Conservation (phyloP, 35 echinoderm and acorn worm species). For the Holothuria glaberrima region DNA sequence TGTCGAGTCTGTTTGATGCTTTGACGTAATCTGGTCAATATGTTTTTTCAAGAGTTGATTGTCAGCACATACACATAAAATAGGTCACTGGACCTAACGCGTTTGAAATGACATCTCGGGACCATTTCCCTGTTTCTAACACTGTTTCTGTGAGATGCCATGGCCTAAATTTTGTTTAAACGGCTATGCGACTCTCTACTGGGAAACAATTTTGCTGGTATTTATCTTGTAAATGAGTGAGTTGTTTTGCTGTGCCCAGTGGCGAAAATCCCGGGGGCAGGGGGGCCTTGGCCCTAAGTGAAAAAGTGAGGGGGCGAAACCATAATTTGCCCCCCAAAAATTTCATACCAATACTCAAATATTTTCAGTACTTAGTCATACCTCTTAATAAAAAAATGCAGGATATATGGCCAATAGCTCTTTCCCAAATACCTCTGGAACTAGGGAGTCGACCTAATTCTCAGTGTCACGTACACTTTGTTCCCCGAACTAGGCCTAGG, state of each 20-base stretch:
- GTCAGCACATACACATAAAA: background rate
- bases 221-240: background rate
- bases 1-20: background rate
- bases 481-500: too few species aligned
- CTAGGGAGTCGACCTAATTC: too few species aligned
- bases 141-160: background rate
- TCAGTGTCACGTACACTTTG: too few species aligned
- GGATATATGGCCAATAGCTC: too few species aligned
- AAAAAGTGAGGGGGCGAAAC: too few species aligned
- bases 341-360: too few species aligned
- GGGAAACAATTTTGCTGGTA: background rate
- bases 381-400: too few species aligned
- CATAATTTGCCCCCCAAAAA: too few species aligned
- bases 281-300: too few species aligned
- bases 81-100: conserved; percentile 12
- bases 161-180: background rate
- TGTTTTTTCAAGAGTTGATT: conserved; percentile 14
- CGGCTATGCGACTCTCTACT: background rate
- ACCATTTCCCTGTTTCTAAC: background rate
- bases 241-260: background rate
- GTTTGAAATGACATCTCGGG: background rate
- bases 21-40: conserved; percentile 21
- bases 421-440: too few species aligned
- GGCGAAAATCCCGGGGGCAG: too few species aligned
- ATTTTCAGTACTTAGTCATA: too few species aligned